Conservation (phyloP, 2,113 vertebrate genomes). For the Labrus mixtus region DNA sequence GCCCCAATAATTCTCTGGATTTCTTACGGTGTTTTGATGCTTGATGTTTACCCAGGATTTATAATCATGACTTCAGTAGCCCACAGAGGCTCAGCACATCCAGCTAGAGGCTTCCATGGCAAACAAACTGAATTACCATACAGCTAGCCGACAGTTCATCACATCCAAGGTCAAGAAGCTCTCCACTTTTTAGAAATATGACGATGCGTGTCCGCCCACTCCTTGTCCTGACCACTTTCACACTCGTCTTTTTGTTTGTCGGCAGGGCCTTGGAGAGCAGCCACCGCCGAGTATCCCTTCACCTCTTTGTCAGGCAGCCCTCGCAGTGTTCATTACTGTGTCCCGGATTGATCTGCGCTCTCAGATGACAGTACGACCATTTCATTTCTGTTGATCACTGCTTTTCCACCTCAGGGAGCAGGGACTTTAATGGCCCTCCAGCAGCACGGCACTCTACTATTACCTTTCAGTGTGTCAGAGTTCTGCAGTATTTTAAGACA, state of each 20-base stretch:
- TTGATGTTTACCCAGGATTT: constrained; percentile 66
- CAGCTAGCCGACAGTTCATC: constrained; percentile 44
- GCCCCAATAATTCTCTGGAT: constrained; percentile 41
- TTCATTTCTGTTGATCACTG: constrained; percentile 72
- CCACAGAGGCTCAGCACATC: constrained; percentile 34
- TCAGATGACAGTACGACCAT: constrained; percentile 46
- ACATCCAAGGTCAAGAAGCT: constrained; percentile 56
- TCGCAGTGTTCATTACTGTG: constrained; percentile 57
- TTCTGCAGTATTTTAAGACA: constrained; percentile 31
- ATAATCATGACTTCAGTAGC: constrained; percentile 58
- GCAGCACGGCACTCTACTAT: constrained; percentile 33
- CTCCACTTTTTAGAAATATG: constrained; percentile 39
- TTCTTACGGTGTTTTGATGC: constrained; percentile 60
- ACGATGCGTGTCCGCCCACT: constrained; percentile 23
- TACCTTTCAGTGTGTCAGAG: constrained; percentile 27
- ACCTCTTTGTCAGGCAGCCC: constrained; percentile 25
- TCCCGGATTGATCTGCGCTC: constrained; percentile 50
- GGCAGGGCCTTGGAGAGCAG: constrained; percentile 27
- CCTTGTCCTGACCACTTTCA: constrained; percentile 25
- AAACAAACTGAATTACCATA: constrained; percentile 58
- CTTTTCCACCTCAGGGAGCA: constrained; percentile 56
- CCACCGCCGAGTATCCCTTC: constrained; percentile 39
- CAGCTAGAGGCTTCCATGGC: constrained; percentile 34
- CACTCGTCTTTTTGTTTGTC: constrained; percentile 29
- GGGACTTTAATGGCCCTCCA: constrained; percentile 45